These are phyloP conservation scores for Lepidurus packardi DNA, from an alignment of 1,140 invertebrate genomes.

Conservation along the genomic window DNA sequence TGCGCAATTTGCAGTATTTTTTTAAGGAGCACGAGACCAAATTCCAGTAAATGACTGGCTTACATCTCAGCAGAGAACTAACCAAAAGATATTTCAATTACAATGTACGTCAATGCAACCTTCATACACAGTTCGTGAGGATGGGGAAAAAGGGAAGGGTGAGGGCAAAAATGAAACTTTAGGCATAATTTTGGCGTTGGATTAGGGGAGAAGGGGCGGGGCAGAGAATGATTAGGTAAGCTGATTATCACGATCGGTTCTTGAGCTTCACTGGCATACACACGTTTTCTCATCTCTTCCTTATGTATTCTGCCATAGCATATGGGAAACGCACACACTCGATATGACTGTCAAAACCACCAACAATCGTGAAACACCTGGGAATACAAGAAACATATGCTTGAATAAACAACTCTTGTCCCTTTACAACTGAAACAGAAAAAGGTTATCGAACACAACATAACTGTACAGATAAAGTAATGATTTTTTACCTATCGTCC, in stretches of 20 bases:
- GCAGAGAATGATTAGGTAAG: neutral
- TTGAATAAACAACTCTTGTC: no score
- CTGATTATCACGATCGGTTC: conserved; percentile 21
- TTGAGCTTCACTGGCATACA: conserved; percentile 18
- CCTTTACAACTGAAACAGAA: no score
- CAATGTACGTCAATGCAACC: conserved; percentile 15
- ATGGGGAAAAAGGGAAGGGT: neutral
- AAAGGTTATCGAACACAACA: no score
- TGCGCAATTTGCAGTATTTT: no score
- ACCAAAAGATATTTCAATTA: neutral
- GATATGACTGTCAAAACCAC: conserved; percentile 19
- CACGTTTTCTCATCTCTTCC: neutral
- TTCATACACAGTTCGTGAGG: conserved; percentile 18
- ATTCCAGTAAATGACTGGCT: no score
- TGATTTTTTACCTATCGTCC: conserved; percentile 1
- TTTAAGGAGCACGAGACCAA: no score
- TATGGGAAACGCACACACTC: neutral
- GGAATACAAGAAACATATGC: neutral
- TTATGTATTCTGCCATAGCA: conserved; percentile 15
- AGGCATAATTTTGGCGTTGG: conserved; percentile 10
- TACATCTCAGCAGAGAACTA: neutral
- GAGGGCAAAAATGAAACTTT: neutral
- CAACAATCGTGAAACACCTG: neutral
- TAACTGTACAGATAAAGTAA: no score
- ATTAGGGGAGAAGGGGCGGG: neutral